Evolutionary conservation across 2,113 vertebrate species (phyloP), one percentile per base, ranked within the genome.

Genomic region (Siniperca knerii): DNA sequence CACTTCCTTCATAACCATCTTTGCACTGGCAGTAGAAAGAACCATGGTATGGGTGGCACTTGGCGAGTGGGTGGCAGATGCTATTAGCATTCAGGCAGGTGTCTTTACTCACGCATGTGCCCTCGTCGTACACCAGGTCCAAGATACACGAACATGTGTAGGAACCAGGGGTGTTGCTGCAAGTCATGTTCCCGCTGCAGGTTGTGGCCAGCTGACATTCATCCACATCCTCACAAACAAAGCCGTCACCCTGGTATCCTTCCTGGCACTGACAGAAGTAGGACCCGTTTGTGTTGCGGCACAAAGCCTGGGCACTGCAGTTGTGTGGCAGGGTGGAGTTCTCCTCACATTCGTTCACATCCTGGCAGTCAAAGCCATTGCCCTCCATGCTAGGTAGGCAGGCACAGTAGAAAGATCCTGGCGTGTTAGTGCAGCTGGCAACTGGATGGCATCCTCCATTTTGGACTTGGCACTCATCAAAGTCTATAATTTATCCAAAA

Each of bases 401-500:
- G 71, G 83, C 77, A 85, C 96, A 97, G 81, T 64, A 60, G 93
- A 94, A 96, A 79, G 92, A 91, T 75, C 96, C 96, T 55, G 89
- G 93, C 1, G 69, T 88, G 92, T 97, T 97, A 85, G 48, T 90
- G 92, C 96, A 97, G 88, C 77, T 94, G 91, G 96, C 95, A 70
- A 72, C 79, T 33, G 90, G 94, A 83, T 96, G 95, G 88, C 96
- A 97, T 90, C 95, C 94, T 95, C 96, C 96, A 42, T 96, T 95
- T 93, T 95, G 93, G 91, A 79, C 80, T 91, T 96, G 95, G 96
- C 96, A 97, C 91, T 97, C 96, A 96, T 97, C 96, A 92, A 96
- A 87, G 96, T 97, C 96, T 97, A 97, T 93, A 97, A 97, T 94
- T 97, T 89, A 96, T 95, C 95, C 96, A 96, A 96, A 97, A 97